phyloP scores from a whole-genome alignment of 2,888 invertebrate genomes.

The Platycheirus albimanus region DNA sequence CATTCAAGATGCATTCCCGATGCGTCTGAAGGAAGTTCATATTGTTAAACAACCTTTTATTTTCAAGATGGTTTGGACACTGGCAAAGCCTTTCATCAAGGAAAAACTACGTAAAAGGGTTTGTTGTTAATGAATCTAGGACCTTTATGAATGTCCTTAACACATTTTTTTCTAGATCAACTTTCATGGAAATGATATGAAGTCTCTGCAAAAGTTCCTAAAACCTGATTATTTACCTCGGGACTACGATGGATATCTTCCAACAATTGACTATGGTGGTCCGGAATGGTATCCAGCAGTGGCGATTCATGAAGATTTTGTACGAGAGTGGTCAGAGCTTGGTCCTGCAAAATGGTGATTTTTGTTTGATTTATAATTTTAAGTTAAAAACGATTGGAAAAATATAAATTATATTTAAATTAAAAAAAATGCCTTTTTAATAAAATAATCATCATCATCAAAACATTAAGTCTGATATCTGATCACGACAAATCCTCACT shows the following conservation, averaged over 20 bases:
- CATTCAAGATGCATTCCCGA: slow-evolving; percentile 94
- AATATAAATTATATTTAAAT: background rate
- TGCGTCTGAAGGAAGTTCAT: slow-evolving; percentile 92
- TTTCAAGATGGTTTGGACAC: slow-evolving; percentile 92
- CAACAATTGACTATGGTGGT: slow-evolving; percentile 89
- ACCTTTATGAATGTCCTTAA: background rate
- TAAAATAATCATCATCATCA: too few species aligned
- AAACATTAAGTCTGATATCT: too few species aligned
- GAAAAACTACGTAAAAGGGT: slow-evolving; percentile 91
- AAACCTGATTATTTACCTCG: slow-evolving; percentile 87
- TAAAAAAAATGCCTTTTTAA: too few species aligned
- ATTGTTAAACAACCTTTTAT: slow-evolving; percentile 93
- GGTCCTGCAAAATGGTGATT: slow-evolving; percentile 85
- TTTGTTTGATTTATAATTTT: background rate
- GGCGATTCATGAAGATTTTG: slow-evolving; percentile 86
- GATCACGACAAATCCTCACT: too few species aligned
- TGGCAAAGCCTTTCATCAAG: slow-evolving; percentile 92
- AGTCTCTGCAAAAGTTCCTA: slow-evolving; percentile 89
- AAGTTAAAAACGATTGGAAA: background rate
- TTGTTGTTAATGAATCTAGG: slow-evolving; percentile 80
- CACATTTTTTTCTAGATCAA: slow-evolving; percentile 84
- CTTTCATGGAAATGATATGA: slow-evolving; percentile 93
- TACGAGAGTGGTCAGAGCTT: slow-evolving; percentile 87
- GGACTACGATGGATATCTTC: slow-evolving; percentile 90
- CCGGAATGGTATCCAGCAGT: slow-evolving; percentile 90